A percentile compares a stretch with the other conserved stretches of the same genome.
phyloP scores from a whole-genome alignment of 1,140 invertebrate genomes.

The Philotrypesis tridentata region DNA sequence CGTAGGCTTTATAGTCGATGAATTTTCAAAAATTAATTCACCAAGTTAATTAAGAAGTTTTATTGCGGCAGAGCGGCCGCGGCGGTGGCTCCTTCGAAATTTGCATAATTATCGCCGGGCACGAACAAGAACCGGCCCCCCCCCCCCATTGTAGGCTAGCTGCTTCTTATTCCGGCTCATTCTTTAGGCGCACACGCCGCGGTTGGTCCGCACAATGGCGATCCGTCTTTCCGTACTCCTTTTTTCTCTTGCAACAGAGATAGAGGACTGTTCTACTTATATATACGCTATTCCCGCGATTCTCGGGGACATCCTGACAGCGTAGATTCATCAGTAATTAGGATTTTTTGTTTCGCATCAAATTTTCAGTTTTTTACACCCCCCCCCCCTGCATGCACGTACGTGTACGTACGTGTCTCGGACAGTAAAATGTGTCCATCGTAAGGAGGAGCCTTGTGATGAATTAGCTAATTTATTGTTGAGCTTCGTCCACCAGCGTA shows the following conservation, averaged over 20 bases:
- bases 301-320: neutral
- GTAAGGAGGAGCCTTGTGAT: too few relatives aligned
- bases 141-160: conserved; percentile 4
- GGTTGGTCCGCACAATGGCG: conserved; percentile 29
- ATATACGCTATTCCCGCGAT: neutral
- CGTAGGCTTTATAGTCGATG: neutral
- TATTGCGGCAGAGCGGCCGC: conserved; percentile 11
- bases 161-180: conserved; percentile 2
- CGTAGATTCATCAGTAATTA: neutral
- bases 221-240: conserved; percentile 6
- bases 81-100: neutral
- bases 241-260: neutral
- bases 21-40: conserved; percentile 49
- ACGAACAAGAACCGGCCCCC: neutral
- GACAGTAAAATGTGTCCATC: too few relatives aligned
- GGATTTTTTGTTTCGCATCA: neutral
- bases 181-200: conserved; percentile 17
- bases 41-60: conserved; percentile 47
- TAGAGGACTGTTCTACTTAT: neutral
- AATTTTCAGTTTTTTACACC: too few relatives aligned
- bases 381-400: too few relatives aligned
- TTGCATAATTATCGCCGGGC: conserved; percentile 34
- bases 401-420: too few relatives aligned
- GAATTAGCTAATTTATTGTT: too few relatives aligned
- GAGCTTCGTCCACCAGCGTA: too few relatives aligned